Conservation (phyloP, 2,113 vertebrate genomes). For the Pelvicachromis taeniatus region DNA sequence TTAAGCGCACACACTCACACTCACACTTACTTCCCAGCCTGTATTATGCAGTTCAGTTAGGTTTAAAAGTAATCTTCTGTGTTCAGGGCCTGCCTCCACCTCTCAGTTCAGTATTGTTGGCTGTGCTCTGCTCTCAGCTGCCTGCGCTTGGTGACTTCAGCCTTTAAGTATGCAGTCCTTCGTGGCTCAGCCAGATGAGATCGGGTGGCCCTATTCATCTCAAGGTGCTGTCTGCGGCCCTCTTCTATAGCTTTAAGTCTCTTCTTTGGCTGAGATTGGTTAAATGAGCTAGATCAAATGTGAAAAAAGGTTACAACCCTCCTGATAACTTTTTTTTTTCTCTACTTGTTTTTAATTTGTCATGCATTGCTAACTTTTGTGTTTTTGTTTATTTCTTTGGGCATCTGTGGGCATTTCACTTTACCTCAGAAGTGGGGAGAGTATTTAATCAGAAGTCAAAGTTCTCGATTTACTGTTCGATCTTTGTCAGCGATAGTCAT, state of each 20-base stretch:
- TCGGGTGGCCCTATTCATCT: conserved; percentile 44
- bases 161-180: conserved; percentile 60
- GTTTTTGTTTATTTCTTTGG: neutral
- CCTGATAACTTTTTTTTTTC: neutral
- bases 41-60: neutral
- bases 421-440: neutral
- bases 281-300: conserved; percentile 11
- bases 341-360: neutral
- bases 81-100: neutral
- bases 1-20: too few relatives aligned
- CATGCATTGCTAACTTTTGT: neutral
- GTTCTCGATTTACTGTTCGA: neutral
- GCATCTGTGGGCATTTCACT: neutral
- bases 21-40: neutral
- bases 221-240: conserved; percentile 38
- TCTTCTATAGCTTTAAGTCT: neutral
- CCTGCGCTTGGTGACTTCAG: conserved; percentile 66
- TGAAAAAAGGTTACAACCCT: neutral
- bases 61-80: neutral
- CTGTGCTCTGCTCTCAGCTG: conserved; percentile 26
- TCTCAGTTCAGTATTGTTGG: neutral
- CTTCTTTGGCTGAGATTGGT: neutral
- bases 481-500: neutral
- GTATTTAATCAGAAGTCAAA: neutral
- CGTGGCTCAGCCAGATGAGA: conserved; percentile 39